Conservation (phyloP, 2,888 invertebrate genomes). For the Tenthredo notha region DNA sequence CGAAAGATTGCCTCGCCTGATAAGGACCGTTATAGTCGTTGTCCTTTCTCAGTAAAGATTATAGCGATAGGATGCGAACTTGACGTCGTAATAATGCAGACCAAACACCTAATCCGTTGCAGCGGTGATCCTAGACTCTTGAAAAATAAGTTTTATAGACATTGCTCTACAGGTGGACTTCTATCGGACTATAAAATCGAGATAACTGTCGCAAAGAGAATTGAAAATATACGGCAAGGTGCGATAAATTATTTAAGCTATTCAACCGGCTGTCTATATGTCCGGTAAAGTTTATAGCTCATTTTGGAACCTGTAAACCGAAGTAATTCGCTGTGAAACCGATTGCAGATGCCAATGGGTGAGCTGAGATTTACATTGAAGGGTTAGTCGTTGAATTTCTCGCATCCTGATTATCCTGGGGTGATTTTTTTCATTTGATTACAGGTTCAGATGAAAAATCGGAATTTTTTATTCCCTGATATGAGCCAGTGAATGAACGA, state of each 20-base stretch:
- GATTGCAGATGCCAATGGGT: conserved; percentile 34
- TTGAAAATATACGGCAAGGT: background rate
- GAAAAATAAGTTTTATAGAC: background rate
- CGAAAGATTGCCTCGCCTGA: conserved; percentile 37
- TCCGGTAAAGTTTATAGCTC: conserved; percentile 60
- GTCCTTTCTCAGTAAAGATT: conserved; percentile 46
- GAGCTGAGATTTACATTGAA: conserved; percentile 61
- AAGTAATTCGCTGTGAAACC: conserved; percentile 56
- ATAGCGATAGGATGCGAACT: conserved; percentile 33
- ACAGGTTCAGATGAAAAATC: background rate
- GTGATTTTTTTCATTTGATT: background rate
- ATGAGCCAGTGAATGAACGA: background rate
- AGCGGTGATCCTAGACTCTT: background rate
- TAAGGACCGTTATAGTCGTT: conserved; percentile 50
- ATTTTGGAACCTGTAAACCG: conserved; percentile 64
- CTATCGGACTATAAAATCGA: background rate
- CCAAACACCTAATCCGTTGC: background rate
- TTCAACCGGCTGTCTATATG: conserved; percentile 43
- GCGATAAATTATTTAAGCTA: conserved; percentile 2
- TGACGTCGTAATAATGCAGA: background rate
- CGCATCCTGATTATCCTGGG: background rate
- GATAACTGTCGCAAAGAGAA: conserved; percentile 32
- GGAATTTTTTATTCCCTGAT: background rate
- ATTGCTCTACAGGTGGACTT: conserved; percentile 39
- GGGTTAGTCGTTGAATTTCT: conserved; percentile 56